These are phyloP conservation scores for Mermis nigrescens DNA, from an alignment of 2,888 invertebrate genomes.

Conservation along the genomic window DNA sequence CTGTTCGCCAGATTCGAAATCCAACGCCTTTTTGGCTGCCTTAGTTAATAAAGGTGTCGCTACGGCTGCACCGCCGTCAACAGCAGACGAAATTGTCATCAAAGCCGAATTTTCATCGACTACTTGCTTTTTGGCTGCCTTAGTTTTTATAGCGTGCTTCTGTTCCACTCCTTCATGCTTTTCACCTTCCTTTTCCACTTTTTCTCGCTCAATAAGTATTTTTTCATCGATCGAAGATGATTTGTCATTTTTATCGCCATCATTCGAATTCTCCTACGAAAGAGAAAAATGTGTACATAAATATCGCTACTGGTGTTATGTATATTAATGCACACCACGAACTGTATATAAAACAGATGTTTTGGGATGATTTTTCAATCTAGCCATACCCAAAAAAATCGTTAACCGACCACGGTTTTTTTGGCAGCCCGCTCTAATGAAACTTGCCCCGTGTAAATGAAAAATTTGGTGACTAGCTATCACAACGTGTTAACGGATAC, in stretches of 20 bases:
- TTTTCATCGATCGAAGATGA: not conserved
- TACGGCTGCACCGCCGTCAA: constrained; percentile 21
- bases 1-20: not conserved
- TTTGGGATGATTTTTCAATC: no score
- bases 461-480: no score
- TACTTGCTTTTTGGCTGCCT: constrained; percentile 37
- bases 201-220: not conserved
- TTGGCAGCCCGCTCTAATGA: no score
- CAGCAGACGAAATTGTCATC: no score
- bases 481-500: no score
- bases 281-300: not conserved
- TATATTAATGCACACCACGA: no score
- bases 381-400: no score
- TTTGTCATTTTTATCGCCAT: not conserved
- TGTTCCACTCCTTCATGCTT: constrained; percentile 14
- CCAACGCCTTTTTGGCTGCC: constrained; percentile 9
- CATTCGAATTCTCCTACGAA: not conserved
- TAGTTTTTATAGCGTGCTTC: constrained; percentile 18
- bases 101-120: not conserved
- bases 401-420: no score
- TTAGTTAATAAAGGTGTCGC: constrained; percentile 25
- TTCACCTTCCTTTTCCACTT: not conserved
- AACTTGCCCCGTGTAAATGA: no score
- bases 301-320: no score
- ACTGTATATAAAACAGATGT: no score